phyloP scores from a whole-genome alignment of 2,888 invertebrate genomes.

The Venustoraphidia nigricollis region DNA sequence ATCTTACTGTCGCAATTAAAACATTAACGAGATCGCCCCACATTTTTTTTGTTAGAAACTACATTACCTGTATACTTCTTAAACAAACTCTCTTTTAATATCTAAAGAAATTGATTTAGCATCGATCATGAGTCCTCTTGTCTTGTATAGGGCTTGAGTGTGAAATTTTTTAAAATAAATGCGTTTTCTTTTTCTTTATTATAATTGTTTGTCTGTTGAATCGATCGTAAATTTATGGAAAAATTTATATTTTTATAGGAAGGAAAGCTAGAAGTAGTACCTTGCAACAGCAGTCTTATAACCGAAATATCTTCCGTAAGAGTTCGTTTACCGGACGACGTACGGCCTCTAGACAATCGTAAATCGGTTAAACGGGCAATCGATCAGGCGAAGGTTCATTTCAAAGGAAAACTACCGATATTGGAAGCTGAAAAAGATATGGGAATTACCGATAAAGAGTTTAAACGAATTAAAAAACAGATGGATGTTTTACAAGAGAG shows the following conservation, averaged over 20 bases:
- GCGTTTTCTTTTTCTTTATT: too few species aligned
- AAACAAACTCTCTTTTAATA: too few species aligned
- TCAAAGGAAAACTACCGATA: constrained; percentile 73
- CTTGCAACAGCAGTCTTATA: constrained; percentile 68
- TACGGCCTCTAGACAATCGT: constrained; percentile 70
- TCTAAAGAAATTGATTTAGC: too few species aligned
- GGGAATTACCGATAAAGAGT: constrained; percentile 76
- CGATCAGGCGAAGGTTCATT: constrained; percentile 77
- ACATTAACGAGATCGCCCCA: too few species aligned
- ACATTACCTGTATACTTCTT: too few species aligned
- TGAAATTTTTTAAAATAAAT: too few species aligned
- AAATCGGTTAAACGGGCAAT: constrained; percentile 74
- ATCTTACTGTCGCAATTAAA: too few species aligned
- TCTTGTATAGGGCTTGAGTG: too few species aligned
- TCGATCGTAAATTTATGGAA: not conserved
- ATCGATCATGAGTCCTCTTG: too few species aligned
- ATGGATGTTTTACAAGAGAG: constrained; percentile 71
- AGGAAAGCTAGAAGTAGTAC: constrained; percentile 81
- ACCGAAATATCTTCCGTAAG: constrained; percentile 79
- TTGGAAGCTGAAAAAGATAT: constrained; percentile 92
- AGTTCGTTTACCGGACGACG: constrained; percentile 79
- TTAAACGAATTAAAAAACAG: constrained; percentile 64
- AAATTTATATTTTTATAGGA: constrained; percentile 29
- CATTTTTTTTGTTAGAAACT: too few species aligned
- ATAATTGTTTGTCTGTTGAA: too few species aligned